Evolutionary conservation across 2,888 invertebrate genomes (phyloP), one percentile per base, ranked within the genome.

Genomic region (Torymus texanus): DNA sequence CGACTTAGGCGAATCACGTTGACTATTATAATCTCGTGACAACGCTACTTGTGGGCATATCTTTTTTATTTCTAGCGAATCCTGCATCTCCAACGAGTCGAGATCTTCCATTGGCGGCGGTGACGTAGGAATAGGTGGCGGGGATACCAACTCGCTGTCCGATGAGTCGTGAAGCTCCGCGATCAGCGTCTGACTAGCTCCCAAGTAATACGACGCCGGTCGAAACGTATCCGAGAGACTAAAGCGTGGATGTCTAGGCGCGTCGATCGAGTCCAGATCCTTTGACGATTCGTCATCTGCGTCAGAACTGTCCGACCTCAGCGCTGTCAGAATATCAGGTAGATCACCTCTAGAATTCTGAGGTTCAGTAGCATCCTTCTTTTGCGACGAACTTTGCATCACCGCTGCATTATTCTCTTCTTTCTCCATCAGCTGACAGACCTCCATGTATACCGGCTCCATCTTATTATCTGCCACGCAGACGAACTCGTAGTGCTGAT

Each of bases 401-500:
- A 72, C 77, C 0, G 72, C 78, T 88, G 5, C 81, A 65, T 11
- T 81, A 0, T 58, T 63, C 0, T 86, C 86, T 0, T 83, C 83
- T 21, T 85, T 86, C 0, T 86, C 87, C 1, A 85, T 82, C 24
- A 88, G 84, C 3, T 91, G 91, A 51, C 92, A 93, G 29, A 97
- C 91, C 88, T 97, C 97, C 95, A 96, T 96, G 86, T 97, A 97
- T 18, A 97, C 94, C 0, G 96, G 96, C 89, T 97, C 97, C 61
- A 93, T 91, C 88, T 93, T 94, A 51, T 92, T 92, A 78, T 93
- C 93, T 78, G 92, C 92, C 58, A 95, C 93, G 88, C 94, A 94
- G 61, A 95, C 93, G 81, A 94, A 92, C 89, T 95, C 95, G 87
- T 95, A 95, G 11, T 93, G 93, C 85, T 94, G 93, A 83, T 92